These are phyloP conservation scores for Drosophila sp. DNA, from an alignment of 1,140 invertebrate genomes.

Conservation along the genomic window DNA sequence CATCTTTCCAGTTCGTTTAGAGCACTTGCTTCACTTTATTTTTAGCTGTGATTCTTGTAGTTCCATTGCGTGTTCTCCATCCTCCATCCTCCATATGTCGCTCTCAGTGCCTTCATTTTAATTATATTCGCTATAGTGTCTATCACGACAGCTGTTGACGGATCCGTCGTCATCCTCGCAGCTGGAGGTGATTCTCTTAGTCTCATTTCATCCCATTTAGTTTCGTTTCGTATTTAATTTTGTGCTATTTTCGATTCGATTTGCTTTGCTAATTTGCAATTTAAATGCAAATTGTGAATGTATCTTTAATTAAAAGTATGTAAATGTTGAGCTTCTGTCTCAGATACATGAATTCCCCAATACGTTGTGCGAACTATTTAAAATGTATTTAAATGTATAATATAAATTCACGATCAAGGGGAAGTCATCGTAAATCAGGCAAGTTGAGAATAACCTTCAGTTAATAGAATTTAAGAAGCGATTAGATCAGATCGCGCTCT, in stretches of 20 bases:
- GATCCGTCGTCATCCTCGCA: background rate
- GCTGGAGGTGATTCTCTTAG: slow-evolving; percentile 7
- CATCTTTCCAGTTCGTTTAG: slow-evolving; percentile 9
- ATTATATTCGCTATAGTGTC: background rate
- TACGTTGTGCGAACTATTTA: too few relatives aligned
- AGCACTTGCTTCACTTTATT: background rate
- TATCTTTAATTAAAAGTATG: slow-evolving; percentile 60
- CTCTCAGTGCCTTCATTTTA: background rate
- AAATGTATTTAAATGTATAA: too few relatives aligned
- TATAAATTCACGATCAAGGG: slow-evolving; percentile 1
- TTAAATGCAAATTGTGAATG: slow-evolving; percentile 58
- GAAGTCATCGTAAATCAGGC: slow-evolving; percentile 46
- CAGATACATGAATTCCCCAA: background rate
- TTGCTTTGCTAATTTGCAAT: slow-evolving; percentile 68
- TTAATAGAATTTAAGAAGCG: slow-evolving; percentile 26
- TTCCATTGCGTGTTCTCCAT: background rate
- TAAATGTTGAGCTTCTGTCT: slow-evolving; percentile 56
- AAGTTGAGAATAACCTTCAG: slow-evolving; percentile 16
- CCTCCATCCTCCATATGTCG: background rate
- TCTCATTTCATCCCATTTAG: too few relatives aligned
- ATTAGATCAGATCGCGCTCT: slow-evolving; percentile 38
- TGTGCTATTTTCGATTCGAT: slow-evolving; percentile 47
- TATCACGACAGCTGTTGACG: slow-evolving; percentile 4
- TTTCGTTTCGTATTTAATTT: slow-evolving; percentile 4
- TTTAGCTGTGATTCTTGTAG: background rate